A percentile compares a stretch with the other conserved stretches of the same genome.
These are phyloP conservation scores for Actias luna DNA, from an alignment of 2,888 invertebrate species.

Conservation along the genomic window DNA sequence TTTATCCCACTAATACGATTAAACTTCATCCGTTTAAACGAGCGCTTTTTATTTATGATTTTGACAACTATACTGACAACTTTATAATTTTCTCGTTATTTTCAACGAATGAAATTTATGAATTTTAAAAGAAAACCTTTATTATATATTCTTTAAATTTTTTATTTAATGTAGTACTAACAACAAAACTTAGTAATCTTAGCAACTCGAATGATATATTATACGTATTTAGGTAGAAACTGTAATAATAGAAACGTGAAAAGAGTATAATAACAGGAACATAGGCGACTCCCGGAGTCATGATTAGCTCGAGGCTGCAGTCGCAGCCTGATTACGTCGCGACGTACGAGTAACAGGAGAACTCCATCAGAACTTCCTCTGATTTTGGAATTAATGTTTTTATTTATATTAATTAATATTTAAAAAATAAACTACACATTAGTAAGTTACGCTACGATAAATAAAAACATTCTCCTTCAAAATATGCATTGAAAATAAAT, in stretches of 20 bases:
- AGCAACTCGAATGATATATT: constrained; percentile 18
- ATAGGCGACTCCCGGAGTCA: constrained; percentile 58
- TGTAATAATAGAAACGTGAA: constrained; percentile 52
- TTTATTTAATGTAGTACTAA: constrained; percentile 31
- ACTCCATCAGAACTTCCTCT: constrained; percentile 52
- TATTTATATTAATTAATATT: constrained; percentile 33
- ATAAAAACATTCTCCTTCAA: not conserved
- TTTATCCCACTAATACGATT: constrained; percentile 71
- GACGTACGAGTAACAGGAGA: constrained; percentile 63
- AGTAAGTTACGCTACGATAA: not conserved
- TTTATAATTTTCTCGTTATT: constrained; percentile 54
- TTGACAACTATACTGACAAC: constrained; percentile 62
- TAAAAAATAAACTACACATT: not conserved
- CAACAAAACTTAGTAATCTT: constrained; percentile 21
- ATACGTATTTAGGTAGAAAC: constrained; percentile 15
- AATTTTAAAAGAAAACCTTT: constrained; percentile 45
- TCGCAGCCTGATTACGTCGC: constrained; percentile 71
- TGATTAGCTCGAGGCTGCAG: constrained; percentile 74
- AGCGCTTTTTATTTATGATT: constrained; percentile 74
- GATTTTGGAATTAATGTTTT: constrained; percentile 50
- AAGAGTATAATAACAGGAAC: constrained; percentile 63
- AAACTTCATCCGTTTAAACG: constrained; percentile 74
- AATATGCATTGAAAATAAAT: not conserved
- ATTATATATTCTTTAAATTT: constrained; percentile 51
- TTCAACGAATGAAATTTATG: constrained; percentile 43